Evolutionary conservation across 2,113 vertebrate genomes (phyloP).

Genomic region (Labeo rohita): DNA sequence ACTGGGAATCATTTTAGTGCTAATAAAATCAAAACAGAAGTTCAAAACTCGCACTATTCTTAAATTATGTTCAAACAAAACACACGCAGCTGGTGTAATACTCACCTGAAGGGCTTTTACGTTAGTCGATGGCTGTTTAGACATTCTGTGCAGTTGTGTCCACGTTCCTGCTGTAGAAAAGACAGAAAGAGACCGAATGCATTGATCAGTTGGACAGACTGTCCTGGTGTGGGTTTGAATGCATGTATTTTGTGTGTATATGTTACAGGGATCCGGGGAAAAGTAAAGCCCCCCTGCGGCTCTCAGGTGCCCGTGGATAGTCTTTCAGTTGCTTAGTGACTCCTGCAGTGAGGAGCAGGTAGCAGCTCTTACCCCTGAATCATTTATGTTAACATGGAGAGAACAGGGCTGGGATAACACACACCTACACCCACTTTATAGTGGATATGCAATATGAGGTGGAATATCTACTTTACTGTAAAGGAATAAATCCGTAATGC

Average conservation of each 20-base stretch:
- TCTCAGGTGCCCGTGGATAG: constrained; percentile 79
- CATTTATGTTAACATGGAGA: constrained; percentile 83
- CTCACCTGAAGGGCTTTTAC: constrained; percentile 98
- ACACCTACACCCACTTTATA: constrained; percentile 6
- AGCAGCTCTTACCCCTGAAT: constrained; percentile 84
- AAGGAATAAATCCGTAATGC: not conserved
- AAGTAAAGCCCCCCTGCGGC: constrained; percentile 58
- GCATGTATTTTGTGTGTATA: constrained; percentile 30
- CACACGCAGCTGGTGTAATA: constrained; percentile 8
- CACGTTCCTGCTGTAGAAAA: constrained; percentile 68
- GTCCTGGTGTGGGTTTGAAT: constrained; percentile 34
- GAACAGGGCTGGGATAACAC: constrained; percentile 36
- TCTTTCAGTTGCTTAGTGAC: constrained; percentile 90
- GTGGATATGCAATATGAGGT: not conserved
- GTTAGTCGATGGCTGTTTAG: constrained; percentile 91
- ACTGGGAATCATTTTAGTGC: not conserved
- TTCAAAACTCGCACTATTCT: not conserved
- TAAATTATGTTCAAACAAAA: constrained; percentile 15
- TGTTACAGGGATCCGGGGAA: constrained; percentile 13
- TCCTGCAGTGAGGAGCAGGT: constrained; percentile 73
- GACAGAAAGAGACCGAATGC: constrained; percentile 59
- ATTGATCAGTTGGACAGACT: constrained; percentile 56
- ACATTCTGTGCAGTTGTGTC: constrained; percentile 81
- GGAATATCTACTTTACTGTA: not conserved
- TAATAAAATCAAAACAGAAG: constrained; percentile 3